Conservation (phyloP, 1,140 invertebrate genomes). For the Achatina immaculata region DNA sequence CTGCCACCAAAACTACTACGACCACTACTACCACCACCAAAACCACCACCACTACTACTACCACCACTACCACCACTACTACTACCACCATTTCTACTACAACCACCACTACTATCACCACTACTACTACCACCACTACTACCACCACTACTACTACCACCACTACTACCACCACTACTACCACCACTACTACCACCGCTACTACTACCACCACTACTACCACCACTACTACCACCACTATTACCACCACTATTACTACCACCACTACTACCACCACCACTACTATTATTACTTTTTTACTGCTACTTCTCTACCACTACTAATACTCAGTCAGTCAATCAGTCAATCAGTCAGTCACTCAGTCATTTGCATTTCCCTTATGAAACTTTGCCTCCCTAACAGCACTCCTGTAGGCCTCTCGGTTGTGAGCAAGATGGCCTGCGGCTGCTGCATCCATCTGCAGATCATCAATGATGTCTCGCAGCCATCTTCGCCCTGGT, state of each 20-base stretch:
- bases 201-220: neutral
- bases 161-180: neutral
- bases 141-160: neutral
- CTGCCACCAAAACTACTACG: constrained; percentile 13
- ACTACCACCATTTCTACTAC: neutral
- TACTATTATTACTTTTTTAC: neutral
- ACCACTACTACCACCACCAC: neutral
- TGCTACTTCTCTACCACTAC: too few species aligned
- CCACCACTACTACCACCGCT: neutral
- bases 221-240: neutral
- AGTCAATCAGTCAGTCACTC: too few species aligned
- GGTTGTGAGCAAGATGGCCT: too few species aligned
- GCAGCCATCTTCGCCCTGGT: too few species aligned
- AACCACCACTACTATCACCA: neutral
- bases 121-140: neutral
- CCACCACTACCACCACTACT: neutral
- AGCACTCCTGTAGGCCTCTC: too few species aligned
- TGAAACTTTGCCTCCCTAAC: too few species aligned
- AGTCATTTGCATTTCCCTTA: too few species aligned
- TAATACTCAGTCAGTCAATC: too few species aligned
- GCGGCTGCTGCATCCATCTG: too few species aligned
- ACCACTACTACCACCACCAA: neutral
- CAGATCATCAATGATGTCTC: too few species aligned
- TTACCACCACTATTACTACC: neutral
- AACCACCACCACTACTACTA: neutral